These are phyloP conservation scores for Telenomus remus DNA, from an alignment of 1,140 invertebrate species.

Conservation along the genomic window DNA sequence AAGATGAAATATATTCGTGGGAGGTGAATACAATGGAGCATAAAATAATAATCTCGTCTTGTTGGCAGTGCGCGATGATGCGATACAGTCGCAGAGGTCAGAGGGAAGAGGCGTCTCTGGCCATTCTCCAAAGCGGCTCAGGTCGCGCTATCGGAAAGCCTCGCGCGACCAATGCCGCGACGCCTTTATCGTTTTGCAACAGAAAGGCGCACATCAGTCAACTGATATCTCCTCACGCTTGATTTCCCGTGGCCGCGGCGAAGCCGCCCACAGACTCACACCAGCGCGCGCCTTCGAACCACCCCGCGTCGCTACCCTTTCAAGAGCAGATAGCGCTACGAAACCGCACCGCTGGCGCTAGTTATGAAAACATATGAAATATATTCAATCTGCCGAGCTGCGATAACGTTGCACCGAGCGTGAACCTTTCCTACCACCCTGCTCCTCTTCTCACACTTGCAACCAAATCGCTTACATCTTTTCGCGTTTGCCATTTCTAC, in stretches of 20 bases:
- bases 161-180: conserved; percentile 73
- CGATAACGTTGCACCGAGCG: conserved; percentile 68
- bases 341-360: conserved; percentile 63
- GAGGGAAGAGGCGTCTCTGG: conserved; percentile 47
- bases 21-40: conserved; percentile 30
- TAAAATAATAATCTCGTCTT: conserved; percentile 49
- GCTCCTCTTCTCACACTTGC: conserved; percentile 26
- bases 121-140: conserved; percentile 43
- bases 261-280: conserved; percentile 53
- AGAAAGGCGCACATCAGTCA: conserved; percentile 77
- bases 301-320: conserved; percentile 33
- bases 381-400: conserved; percentile 74
- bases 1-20: too few relatives aligned
- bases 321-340: conserved; percentile 65
- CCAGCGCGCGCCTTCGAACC: conserved; percentile 34
- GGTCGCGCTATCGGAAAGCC: conserved; percentile 73
- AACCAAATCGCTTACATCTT: conserved; percentile 20
- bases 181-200: conserved; percentile 77
- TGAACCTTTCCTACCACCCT: conserved; percentile 28
- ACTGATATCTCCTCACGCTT: conserved; percentile 76
- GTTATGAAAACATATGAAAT: conserved; percentile 77
- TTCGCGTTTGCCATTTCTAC: conserved; percentile 5
- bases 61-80: conserved; percentile 45
- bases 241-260: conserved; percentile 74
- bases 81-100: conserved; percentile 38